Conservation (phyloP, 1,140 invertebrate species). For the Chymomyza costata region DNA sequence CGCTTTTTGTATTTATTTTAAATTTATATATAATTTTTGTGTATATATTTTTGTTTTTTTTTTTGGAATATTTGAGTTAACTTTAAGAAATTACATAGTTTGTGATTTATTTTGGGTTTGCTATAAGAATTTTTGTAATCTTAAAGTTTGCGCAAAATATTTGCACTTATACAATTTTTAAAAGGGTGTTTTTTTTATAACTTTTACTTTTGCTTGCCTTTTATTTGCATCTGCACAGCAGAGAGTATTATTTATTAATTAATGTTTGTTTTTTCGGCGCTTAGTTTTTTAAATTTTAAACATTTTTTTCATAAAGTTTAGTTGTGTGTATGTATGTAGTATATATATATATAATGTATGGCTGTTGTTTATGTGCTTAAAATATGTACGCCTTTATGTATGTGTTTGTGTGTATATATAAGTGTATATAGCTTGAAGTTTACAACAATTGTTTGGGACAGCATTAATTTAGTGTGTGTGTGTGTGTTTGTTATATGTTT, state of each 20-base stretch:
- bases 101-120: constrained; percentile 4
- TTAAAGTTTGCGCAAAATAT: too few species aligned
- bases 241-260: constrained; percentile 42
- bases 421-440: too few species aligned
- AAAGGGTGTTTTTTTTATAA: constrained; percentile 3
- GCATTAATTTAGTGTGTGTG: too few species aligned
- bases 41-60: constrained; percentile 3
- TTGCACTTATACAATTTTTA: too few species aligned
- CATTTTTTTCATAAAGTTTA: constrained; percentile 21
- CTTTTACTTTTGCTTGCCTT: constrained; percentile 8
- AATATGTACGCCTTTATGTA: too few species aligned
- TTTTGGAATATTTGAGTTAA: constrained; percentile 36
- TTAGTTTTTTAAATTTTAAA: constrained; percentile 10
- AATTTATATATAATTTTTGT: neutral
- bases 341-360: constrained; percentile 28
- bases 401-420: constrained; percentile 30
- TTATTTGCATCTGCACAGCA: constrained; percentile 71
- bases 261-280: constrained; percentile 6
- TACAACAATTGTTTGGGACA: too few species aligned
- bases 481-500: too few species aligned
- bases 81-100: constrained; percentile 9
- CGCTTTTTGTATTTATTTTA: constrained; percentile 14
- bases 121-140: too few species aligned
- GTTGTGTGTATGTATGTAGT: constrained; percentile 27
- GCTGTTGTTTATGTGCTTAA: too few species aligned